A percentile compares a stretch with the other conserved stretches of the same genome.
These are phyloP conservation scores for Tiliacea aurago DNA, from an alignment of 2,888 invertebrate genomes.

Conservation along the genomic window DNA sequence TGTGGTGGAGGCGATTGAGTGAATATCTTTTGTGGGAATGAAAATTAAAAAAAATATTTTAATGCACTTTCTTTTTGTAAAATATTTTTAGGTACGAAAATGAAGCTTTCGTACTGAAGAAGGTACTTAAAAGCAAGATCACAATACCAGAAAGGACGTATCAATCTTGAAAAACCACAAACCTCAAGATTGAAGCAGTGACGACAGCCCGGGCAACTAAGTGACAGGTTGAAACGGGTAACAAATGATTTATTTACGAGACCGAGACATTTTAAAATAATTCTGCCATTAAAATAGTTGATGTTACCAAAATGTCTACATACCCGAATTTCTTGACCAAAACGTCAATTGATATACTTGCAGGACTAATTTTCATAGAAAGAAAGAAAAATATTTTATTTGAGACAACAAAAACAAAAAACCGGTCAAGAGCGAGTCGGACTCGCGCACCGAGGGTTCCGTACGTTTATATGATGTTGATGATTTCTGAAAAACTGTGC, in stretches of 20 bases:
- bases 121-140: neutral
- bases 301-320: neutral
- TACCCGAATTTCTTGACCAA: conserved; percentile 8
- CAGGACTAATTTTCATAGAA: neutral
- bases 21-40: conserved; percentile 7
- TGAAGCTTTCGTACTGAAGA: neutral
- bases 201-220: conserved; percentile 28
- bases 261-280: conserved; percentile 14
- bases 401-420: too few species aligned
- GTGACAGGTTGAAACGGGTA: conserved; percentile 51
- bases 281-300: conserved; percentile 15
- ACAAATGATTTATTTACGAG: conserved; percentile 13
- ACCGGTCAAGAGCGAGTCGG: too few species aligned
- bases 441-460: too few species aligned
- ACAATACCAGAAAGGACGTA: conserved; percentile 4
- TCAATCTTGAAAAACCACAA: conserved; percentile 26
- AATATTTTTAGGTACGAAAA: neutral
- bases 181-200: neutral
- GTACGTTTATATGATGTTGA: too few species aligned
- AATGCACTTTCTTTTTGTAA: neutral
- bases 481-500: too few species aligned
- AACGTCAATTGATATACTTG: neutral
- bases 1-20: conserved; percentile 23
- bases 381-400: too few species aligned
- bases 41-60: conserved; percentile 8